Percentiles rank a stretch among this genome's conserved stretches.
Evolutionary conservation across 1,140 invertebrate genomes (phyloP).

Genomic region (Drosophila teissieri): DNA sequence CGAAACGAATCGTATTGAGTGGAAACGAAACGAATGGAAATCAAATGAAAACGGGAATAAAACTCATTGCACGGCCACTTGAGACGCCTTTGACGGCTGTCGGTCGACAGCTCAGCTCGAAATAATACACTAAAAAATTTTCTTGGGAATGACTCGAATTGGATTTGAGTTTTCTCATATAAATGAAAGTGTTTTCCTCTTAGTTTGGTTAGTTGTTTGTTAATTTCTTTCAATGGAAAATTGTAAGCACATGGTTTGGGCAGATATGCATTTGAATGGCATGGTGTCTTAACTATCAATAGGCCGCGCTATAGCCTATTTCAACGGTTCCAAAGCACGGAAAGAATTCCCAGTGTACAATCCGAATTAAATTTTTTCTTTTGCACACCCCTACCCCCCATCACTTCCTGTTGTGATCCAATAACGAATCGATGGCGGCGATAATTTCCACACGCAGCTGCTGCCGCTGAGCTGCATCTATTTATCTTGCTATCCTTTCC

Average conservation of each 20-base stretch:
- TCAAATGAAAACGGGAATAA: constrained; percentile 59
- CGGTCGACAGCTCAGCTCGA: constrained; percentile 6
- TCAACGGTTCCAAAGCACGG: too few relatives aligned
- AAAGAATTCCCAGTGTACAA: constrained; percentile 6
- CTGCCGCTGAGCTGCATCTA: constrained; percentile 72
- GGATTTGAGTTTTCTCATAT: neutral
- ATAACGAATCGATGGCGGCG: constrained; percentile 74
- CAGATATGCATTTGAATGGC: too few relatives aligned
- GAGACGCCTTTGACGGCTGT: constrained; percentile 58
- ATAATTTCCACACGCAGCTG: constrained; percentile 75
- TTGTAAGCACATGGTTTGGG: too few relatives aligned
- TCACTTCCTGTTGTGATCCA: constrained; percentile 46
- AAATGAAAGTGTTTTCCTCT: too few relatives aligned
- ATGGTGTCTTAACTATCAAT: too few relatives aligned
- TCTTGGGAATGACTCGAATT: neutral
- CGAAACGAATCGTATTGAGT: constrained; percentile 47
- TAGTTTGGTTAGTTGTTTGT: too few relatives aligned
- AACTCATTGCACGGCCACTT: constrained; percentile 64
- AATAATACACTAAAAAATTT: neutral
- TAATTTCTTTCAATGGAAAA: too few relatives aligned
- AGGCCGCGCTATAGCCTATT: too few relatives aligned
- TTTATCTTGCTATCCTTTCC: constrained; percentile 74
- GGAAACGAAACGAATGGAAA: constrained; percentile 50
- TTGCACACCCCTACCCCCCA: neutral
- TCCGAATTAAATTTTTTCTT: constrained; percentile 17